Base-by-base conservation (phyloP, 1,140 invertebrate species). In the Megathymus violae region DNA sequence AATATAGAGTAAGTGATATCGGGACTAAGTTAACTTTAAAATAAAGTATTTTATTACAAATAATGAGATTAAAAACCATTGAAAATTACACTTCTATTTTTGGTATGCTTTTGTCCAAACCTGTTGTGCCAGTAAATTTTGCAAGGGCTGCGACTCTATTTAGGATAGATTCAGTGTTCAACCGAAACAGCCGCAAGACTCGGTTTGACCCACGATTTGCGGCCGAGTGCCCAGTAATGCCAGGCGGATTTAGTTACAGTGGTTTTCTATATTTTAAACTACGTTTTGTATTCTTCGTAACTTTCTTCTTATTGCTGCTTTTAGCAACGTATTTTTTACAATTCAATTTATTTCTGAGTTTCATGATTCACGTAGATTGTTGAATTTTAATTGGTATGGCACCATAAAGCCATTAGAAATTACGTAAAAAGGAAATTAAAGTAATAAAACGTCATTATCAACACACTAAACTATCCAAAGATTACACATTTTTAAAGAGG, bases 191-290 rank as follows among this genome's bases (percentile, higher is more conserved):
- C 47, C 38, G 25, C 54, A 62, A 31, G 34, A 62, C 9, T 40
- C 16, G 40, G 16, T 27, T 51, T 34, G 47, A 51, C 52, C 38
- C 2, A 15, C 16, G 48, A 43, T 60, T 64, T 52, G 54, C 16
- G 38, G 16, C 46, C 9, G 13, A 27, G 25, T 36, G 41, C 25
- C 11, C 11, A 13, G 36, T 56, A 44, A 44, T 44, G 19, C 15
- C 6, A 10, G 27, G 22, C 19, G 41, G 22, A 36, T 34, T 58
- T 58, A 58, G 52, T 44, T 58, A 44, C 41, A 22, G 25, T 11
- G 22, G 36, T 15, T 56, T 46, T 22, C 34, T 34, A 16, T 56
- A 58, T 36, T 46, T 58, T 31, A 1, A 10, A 9, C 34, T 13
- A 40, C 4, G 15, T 14, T 58, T 58, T 34, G 41, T 22, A 36